These are phyloP conservation scores for Alouatta palliata DNA, from an alignment of 2,113 vertebrate species.

Conservation along the genomic window DNA sequence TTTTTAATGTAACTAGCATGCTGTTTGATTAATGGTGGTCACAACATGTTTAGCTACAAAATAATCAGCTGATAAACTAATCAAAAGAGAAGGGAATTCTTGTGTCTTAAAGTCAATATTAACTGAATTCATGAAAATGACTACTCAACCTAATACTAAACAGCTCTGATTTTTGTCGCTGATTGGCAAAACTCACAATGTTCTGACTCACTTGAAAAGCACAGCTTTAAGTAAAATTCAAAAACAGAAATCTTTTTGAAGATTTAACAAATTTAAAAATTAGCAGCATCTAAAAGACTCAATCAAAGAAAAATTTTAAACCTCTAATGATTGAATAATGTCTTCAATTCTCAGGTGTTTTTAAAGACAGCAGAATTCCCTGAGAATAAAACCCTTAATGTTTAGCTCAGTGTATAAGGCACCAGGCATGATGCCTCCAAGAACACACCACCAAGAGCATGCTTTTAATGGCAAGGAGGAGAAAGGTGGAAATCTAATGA, in stretches of 20 bases:
- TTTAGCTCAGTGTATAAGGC: background rate
- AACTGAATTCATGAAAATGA: slow-evolving; percentile 22
- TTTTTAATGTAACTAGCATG: slow-evolving; percentile 48
- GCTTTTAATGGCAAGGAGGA: background rate
- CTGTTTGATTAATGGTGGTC: slow-evolving; percentile 2
- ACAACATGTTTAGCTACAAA: slow-evolving; percentile 27
- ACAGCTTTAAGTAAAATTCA: slow-evolving; percentile 27
- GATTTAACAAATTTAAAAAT: slow-evolving; percentile 44
- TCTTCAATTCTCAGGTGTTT: background rate
- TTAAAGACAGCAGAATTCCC: slow-evolving; percentile 42
- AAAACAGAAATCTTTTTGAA: slow-evolving; percentile 24
- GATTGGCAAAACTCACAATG: background rate
- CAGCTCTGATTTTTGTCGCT: background rate
- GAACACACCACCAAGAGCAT: background rate
- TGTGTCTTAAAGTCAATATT: slow-evolving; percentile 31
- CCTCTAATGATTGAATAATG: background rate
- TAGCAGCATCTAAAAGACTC: background rate
- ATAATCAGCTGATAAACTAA: background rate
- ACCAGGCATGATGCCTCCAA: background rate
- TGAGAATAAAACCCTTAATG: background rate
- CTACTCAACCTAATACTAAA: background rate
- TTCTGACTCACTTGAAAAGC: background rate
- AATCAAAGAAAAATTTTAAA: background rate
- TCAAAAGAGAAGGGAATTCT: slow-evolving; percentile 38
- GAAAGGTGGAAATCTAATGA: background rate